Conservation (phyloP, 2,113 vertebrate species). For the Hemichromis elongatus region DNA sequence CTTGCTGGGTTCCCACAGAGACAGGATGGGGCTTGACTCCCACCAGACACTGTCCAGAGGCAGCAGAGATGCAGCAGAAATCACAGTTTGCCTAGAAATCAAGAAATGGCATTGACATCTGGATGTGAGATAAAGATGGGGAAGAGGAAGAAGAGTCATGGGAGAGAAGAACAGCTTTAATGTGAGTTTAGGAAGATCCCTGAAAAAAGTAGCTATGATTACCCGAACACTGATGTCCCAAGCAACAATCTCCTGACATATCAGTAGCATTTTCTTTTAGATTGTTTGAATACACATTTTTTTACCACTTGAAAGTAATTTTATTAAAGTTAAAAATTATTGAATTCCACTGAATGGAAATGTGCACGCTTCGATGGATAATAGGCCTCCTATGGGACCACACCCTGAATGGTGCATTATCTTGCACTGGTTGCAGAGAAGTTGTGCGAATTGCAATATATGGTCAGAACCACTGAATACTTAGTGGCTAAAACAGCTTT, state of each 20-base stretch:
- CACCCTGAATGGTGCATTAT: background rate
- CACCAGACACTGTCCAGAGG: constrained; percentile 32
- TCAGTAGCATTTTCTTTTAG: background rate
- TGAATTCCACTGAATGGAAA: background rate
- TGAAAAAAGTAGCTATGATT: background rate
- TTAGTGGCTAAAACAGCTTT: background rate
- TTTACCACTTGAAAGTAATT: background rate
- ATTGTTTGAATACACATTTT: background rate
- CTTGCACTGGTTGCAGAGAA: background rate
- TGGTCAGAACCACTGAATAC: background rate
- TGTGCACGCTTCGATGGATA: background rate
- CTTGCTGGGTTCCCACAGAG: constrained; percentile 32
- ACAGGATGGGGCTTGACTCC: constrained; percentile 35
- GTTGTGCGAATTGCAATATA: background rate
- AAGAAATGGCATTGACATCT: background rate
- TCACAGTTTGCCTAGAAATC: constrained; percentile 24
- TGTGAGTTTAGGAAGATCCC: background rate
- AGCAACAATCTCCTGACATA: background rate
- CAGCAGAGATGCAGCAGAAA: background rate
- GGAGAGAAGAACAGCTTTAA: background rate
- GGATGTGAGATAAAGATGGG: background rate
- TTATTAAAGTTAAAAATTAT: background rate
- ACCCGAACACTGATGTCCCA: background rate
- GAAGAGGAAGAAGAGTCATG: background rate
- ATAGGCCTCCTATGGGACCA: background rate